A percentile compares a stretch with the other conserved stretches of the same genome.
Evolutionary conservation across 2,888 invertebrate species (phyloP).

Genomic region (Amblyjoppa proteus): DNA sequence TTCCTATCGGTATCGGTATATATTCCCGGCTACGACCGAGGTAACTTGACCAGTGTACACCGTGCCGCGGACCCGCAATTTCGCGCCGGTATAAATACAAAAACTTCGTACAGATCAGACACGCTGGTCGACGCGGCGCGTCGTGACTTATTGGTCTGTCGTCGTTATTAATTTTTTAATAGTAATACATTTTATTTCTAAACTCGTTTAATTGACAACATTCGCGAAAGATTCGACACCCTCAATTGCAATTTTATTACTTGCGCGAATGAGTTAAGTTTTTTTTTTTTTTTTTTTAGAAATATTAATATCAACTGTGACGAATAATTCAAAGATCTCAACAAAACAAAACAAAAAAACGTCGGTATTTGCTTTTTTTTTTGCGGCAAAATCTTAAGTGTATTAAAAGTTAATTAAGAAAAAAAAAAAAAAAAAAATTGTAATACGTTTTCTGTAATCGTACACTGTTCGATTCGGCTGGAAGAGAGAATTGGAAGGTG

Average conservation of each 20-base stretch:
- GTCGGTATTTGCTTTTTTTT: conserved; percentile 3
- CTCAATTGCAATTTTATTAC: neutral
- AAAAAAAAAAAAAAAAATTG: neutral
- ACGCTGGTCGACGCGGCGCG: conserved; percentile 31
- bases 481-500: neutral
- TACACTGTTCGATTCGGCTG: neutral
- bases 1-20: conserved; percentile 71
- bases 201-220: too few relatives aligned
- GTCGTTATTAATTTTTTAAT: neutral
- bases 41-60: conserved; percentile 73
- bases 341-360: neutral
- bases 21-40: conserved; percentile 70
- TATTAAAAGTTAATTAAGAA: neutral
- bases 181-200: too few relatives aligned
- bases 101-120: conserved; percentile 46
- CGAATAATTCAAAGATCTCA: neutral
- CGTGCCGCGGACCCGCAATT: conserved; percentile 59
- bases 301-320: neutral
- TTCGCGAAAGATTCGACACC: neutral
- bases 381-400: neutral
- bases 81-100: conserved; percentile 53
- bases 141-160: conserved; percentile 14
- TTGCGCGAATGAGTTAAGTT: neutral
- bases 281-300: neutral
- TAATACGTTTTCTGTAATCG: neutral